Evolutionary conservation across 2,888 invertebrate species (phyloP).

Genomic region (Villa cingulata): DNA sequence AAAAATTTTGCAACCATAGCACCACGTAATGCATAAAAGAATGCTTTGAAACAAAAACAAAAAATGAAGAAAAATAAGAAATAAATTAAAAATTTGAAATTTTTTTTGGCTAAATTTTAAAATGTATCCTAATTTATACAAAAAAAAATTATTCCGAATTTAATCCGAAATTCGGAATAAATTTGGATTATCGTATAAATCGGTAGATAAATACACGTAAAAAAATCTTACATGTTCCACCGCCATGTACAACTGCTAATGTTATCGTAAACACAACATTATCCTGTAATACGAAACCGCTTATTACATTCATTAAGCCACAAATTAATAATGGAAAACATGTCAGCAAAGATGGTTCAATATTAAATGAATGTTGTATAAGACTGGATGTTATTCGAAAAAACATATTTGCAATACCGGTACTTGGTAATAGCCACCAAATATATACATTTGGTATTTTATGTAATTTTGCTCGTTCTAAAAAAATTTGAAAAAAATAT

Average conservation of each 20-base stretch:
- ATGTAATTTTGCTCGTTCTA: not conserved
- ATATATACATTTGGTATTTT: slow-evolving; percentile 29
- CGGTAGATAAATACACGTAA: too few relatives aligned
- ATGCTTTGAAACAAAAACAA: slow-evolving; percentile 40
- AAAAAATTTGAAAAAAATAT: not conserved
- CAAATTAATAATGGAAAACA: slow-evolving; percentile 24
- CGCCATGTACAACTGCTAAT: slow-evolving; percentile 3
- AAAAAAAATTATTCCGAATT: too few relatives aligned
- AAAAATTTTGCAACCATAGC: slow-evolving; percentile 62
- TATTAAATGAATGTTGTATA: not conserved
- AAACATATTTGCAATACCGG: slow-evolving; percentile 57
- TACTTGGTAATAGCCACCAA: slow-evolving; percentile 44
- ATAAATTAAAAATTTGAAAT: not conserved
- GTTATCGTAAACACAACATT: not conserved
- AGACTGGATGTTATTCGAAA: slow-evolving; percentile 10
- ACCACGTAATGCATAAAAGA: slow-evolving; percentile 59
- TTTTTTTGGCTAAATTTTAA: not conserved
- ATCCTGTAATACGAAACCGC: slow-evolving; percentile 39
- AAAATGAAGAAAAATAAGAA: slow-evolving; percentile 20
- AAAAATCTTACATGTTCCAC: slow-evolving; percentile 1
- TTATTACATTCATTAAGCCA: slow-evolving; percentile 42
- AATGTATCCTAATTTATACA: too few relatives aligned
- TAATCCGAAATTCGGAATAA: too few relatives aligned
- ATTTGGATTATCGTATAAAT: too few relatives aligned
- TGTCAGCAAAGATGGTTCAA: slow-evolving; percentile 1